Conservation (phyloP, 2,888 invertebrate species). For the Drosophila anomelani region DNA sequence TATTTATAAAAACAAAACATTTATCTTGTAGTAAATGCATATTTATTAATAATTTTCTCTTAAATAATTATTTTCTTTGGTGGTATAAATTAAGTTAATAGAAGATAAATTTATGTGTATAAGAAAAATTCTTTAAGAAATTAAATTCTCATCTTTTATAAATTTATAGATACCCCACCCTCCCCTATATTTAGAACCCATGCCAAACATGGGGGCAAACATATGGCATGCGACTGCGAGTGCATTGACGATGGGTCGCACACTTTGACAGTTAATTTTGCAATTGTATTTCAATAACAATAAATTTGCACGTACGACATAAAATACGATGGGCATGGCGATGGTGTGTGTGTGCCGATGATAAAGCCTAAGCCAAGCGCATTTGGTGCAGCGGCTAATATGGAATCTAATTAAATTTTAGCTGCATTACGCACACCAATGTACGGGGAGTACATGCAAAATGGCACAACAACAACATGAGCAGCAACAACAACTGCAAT, state of each 20-base stretch:
- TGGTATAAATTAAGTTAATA: too few relatives aligned
- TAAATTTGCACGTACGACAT: conserved; percentile 80
- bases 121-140: not conserved
- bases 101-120: not conserved
- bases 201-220: conserved; percentile 31
- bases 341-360: conserved; percentile 30
- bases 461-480: conserved; percentile 23
- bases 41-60: too few relatives aligned
- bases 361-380: conserved; percentile 41
- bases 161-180: not conserved
- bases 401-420: conserved; percentile 82
- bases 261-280: conserved; percentile 84
- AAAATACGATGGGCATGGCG: conserved; percentile 63
- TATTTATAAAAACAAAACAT: too few relatives aligned
- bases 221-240: conserved; percentile 63
- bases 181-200: conserved; percentile 1
- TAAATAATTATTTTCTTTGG: too few relatives aligned
- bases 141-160: not conserved
- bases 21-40: too few relatives aligned
- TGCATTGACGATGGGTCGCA: conserved; percentile 71
- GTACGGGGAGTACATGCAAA: conserved; percentile 26
- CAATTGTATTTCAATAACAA: conserved; percentile 84
- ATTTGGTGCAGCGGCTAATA: conserved; percentile 68
- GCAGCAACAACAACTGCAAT: conserved; percentile 23
- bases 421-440: conserved; percentile 56